Conservation (phyloP, 37 sponge, comb jelly and placozoan genomes). For the Aphrocallistes beatrix region DNA sequence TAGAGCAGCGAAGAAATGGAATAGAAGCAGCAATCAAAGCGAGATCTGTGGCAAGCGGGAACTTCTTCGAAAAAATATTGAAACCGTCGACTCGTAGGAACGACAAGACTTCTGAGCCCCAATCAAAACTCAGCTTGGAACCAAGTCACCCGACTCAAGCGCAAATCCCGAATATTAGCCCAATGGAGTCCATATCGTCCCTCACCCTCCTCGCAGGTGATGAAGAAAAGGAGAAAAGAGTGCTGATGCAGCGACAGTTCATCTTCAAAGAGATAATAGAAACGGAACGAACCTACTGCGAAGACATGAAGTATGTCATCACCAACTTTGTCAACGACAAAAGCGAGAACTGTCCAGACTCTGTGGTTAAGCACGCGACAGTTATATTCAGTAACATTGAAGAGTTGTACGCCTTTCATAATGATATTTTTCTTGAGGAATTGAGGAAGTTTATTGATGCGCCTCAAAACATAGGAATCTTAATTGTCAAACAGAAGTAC, state of each 20-base stretch:
- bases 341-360: neutral
- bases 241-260: neutral
- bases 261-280: neutral
- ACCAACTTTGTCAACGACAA: neutral
- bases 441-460: neutral
- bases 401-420: neutral
- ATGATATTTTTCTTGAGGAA: neutral
- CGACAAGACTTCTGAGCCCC: neutral
- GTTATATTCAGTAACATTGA: conserved; percentile 12
- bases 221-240: neutral
- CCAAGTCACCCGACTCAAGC: neutral
- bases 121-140: neutral
- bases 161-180: neutral
- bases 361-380: neutral
- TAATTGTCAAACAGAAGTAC: neutral
- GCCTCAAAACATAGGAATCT: neutral
- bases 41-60: neutral
- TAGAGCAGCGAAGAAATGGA: neutral
- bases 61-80: neutral
- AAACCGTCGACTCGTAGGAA: neutral
- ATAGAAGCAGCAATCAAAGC: neutral
- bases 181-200: neutral
- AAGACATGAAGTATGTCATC: neutral
- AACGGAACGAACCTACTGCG: conserved; percentile 7
- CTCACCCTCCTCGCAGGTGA: neutral